Percentiles rank a stretch among this genome's conserved stretches.
Evolutionary conservation across 2,888 invertebrate species (phyloP).

Genomic region (Eubasilissa splendida): DNA sequence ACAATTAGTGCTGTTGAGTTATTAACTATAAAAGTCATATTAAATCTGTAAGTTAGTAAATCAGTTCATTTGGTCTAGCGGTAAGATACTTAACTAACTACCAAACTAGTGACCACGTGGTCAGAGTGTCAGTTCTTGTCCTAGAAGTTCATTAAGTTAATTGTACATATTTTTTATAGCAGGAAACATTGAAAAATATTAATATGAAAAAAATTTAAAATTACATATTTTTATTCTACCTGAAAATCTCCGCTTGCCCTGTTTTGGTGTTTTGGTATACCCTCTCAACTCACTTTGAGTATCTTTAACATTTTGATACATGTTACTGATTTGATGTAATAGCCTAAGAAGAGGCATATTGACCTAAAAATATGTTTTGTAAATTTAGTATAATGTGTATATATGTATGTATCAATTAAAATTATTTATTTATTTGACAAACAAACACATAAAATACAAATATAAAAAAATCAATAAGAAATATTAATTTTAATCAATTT

Average conservation of each 20-base stretch:
- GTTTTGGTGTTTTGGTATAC: constrained; percentile 67
- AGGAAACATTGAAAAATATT: no score
- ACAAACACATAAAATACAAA: constrained; percentile 24
- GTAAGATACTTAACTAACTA: no score
- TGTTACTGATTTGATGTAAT: constrained; percentile 95
- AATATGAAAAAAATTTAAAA: background rate
- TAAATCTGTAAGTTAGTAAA: no score
- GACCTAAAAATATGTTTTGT: constrained; percentile 69
- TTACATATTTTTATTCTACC: constrained; percentile 60
- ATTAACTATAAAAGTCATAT: no score
- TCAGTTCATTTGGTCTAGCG: no score
- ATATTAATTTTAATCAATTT: no score
- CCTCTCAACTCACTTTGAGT: constrained; percentile 92
- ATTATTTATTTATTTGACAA: background rate
- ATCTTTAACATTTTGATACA: constrained; percentile 97
- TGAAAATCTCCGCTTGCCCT: constrained; percentile 67
- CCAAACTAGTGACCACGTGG: no score
- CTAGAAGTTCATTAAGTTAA: no score
- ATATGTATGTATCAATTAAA: background rate
- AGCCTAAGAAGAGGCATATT: constrained; percentile 95
- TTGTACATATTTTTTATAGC: no score
- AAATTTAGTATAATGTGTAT: background rate
- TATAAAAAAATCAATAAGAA: no score
- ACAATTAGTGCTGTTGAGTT: background rate
- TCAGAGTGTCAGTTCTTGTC: no score